These are phyloP conservation scores for Leptodactylus fuscus DNA, from an alignment of 2,113 vertebrate genomes.

Conservation along the genomic window DNA sequence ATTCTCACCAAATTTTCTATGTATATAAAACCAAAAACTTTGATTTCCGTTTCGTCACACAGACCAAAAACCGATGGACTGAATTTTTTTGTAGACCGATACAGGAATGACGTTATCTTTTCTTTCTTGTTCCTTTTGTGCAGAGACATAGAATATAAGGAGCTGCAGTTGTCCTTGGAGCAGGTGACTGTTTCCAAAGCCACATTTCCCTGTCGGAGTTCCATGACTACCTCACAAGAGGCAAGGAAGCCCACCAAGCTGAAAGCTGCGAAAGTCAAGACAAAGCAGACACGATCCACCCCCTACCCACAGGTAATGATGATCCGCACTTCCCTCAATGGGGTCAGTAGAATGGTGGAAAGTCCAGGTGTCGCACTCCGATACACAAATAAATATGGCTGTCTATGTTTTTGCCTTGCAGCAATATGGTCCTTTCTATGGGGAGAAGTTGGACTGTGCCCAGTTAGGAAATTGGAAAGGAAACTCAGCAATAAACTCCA, in stretches of 20 bases:
- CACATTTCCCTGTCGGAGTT: constrained; percentile 78
- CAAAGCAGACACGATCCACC: constrained; percentile 81
- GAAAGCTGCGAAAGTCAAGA: constrained; percentile 82
- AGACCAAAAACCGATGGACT: too few species aligned
- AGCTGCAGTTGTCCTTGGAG: constrained; percentile 89
- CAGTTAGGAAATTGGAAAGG: constrained; percentile 80
- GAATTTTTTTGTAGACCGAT: too few species aligned
- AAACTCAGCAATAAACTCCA: constrained; percentile 70
- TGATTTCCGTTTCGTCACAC: too few species aligned
- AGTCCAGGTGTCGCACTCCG: background rate
- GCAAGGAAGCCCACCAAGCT: constrained; percentile 82
- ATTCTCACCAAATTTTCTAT: too few species aligned
- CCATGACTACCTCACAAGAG: constrained; percentile 82
- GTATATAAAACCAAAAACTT: too few species aligned
- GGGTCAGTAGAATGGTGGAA: background rate
- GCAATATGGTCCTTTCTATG: constrained; percentile 76
- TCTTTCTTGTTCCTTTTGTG: constrained; percentile 39
- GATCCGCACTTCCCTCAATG: too few species aligned
- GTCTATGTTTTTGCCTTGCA: constrained; percentile 65
- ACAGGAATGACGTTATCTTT: too few species aligned
- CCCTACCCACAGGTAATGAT: constrained; percentile 85
- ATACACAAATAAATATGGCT: too few species aligned
- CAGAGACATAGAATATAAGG: constrained; percentile 90
- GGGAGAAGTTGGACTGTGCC: constrained; percentile 78
- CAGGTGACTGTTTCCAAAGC: constrained; percentile 80